A percentile compares a stretch with the other conserved stretches of the same genome.
Evolutionary conservation across 1,140 invertebrate genomes (phyloP).

Genomic region (Pseudomyrmex flavicornis): DNA sequence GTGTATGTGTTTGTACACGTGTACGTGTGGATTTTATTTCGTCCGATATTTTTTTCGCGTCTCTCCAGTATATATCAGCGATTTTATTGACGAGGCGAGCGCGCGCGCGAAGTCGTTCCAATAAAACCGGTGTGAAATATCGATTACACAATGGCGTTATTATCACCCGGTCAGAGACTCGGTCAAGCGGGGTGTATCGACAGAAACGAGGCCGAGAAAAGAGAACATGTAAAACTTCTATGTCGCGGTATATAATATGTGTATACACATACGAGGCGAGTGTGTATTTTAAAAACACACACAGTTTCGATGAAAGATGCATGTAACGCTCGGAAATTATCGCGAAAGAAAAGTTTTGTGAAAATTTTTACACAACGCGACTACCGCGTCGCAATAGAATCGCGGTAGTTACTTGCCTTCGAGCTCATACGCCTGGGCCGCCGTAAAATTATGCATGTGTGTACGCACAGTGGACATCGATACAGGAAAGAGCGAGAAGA

Average conservation of each 20-base stretch:
- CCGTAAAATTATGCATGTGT: slow-evolving; percentile 11
- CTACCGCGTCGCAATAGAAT: too few relatives aligned
- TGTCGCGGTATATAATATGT: background rate
- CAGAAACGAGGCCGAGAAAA: slow-evolving; percentile 24
- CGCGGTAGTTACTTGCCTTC: background rate
- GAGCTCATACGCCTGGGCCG: background rate
- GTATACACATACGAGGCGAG: background rate
- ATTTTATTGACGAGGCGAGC: slow-evolving; percentile 29
- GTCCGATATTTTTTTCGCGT: slow-evolving; percentile 34
- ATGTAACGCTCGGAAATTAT: background rate
- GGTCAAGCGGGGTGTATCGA: slow-evolving; percentile 1
- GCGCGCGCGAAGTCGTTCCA: slow-evolving; percentile 10
- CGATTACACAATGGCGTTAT: slow-evolving; percentile 41
- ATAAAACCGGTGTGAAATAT: slow-evolving; percentile 41
- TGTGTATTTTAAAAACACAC: too few relatives aligned
- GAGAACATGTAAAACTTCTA: slow-evolving; percentile 19
- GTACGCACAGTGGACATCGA: background rate
- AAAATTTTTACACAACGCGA: too few relatives aligned
- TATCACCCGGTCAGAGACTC: slow-evolving; percentile 12
- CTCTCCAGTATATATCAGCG: background rate
- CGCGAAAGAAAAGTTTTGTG: background rate
- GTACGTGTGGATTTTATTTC: slow-evolving; percentile 14
- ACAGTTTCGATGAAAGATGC: too few relatives aligned
- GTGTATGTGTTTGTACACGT: too few relatives aligned
- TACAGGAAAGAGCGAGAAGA: slow-evolving; percentile 20